Evolutionary conservation across 1,140 invertebrate species (phyloP), one percentile per base, ranked within the genome.

Genomic region (Lucilia sericata): DNA sequence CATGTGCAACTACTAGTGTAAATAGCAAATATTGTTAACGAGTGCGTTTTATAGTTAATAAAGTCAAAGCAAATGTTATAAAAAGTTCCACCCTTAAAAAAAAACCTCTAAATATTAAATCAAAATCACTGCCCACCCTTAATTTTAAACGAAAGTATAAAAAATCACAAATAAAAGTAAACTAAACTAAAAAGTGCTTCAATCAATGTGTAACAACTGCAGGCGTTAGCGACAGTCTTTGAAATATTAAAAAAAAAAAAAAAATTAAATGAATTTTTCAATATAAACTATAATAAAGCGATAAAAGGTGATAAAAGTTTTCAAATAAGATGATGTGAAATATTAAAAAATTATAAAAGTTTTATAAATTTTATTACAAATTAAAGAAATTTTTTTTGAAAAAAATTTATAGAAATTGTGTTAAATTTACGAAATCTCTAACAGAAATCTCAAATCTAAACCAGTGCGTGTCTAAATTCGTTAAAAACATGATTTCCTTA

Each of bases 221-320:
- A 87, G 76, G 85, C 83, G 70, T 65, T 86, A 84, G 84, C 88
- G 87, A 34, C 83, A 86, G 87, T 60, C 55, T 60, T 60, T 60
- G 55, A 60, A 60, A 60, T n/a, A 60, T 17, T 17, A 60, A 60
- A 60, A 60, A 60, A 60, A 60, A 60, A 60, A 60, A 17, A 60
- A 17, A 60, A 60, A 60, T 60, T 14, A 5, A 17, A 14, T 17
- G 3, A 60, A 60, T n/a, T n/a, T n/a, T n/a, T n/a, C n/a, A n/a
- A n/a, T n/a, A n/a, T n/a, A n/a, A n/a, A n/a, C n/a, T n/a, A n/a
- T n/a, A n/a, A n/a, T n/a, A n/a, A n/a, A n/a, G n/a, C n/a, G n/a
- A n/a, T n/a, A n/a, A n/a, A n/a, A n/a, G n/a, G 25, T 30, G 25
- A 30, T 30, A 3, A 30, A 30, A 30, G 25, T 30, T 30, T 30